These are phyloP conservation scores for Miichthys miiuy DNA, from an alignment of 2,797 vertebrate species.

Conservation along the genomic window DNA sequence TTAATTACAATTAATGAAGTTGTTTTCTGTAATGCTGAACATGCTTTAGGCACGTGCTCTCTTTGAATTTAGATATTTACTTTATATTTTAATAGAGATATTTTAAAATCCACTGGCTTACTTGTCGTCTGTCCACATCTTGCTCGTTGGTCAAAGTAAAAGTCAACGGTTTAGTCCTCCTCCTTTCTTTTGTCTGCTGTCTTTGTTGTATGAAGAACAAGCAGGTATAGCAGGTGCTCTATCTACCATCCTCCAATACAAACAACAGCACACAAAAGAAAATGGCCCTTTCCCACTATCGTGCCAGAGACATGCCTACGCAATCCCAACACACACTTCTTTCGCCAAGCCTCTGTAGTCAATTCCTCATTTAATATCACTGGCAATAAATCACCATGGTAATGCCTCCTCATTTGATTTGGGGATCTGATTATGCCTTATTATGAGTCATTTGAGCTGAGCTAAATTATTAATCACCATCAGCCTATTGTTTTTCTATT, in stretches of 20 bases:
- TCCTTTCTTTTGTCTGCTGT: not conserved
- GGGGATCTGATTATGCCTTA: slow-evolving; percentile 71
- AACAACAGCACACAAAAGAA: slow-evolving; percentile 16
- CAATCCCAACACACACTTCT: slow-evolving; percentile 6
- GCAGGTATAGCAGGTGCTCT: not conserved
- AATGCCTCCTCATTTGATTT: slow-evolving; percentile 73
- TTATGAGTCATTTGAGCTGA: slow-evolving; percentile 71
- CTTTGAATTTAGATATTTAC: slow-evolving; percentile 2
- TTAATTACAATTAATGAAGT: slow-evolving; percentile 33
- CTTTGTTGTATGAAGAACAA: slow-evolving; percentile 31
- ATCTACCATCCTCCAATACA: slow-evolving; percentile 1
- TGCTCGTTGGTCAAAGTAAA: not conserved
- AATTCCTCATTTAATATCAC: slow-evolving; percentile 62
- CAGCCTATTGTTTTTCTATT: slow-evolving; percentile 62
- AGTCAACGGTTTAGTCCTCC: not conserved
- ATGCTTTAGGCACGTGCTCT: not conserved
- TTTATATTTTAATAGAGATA: not conserved
- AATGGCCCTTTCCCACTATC: not conserved
- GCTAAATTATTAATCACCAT: slow-evolving; percentile 75
- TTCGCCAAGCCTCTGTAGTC: slow-evolving; percentile 36
- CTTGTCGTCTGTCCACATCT: not conserved
- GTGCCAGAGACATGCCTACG: slow-evolving; percentile 2
- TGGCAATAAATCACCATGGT: slow-evolving; percentile 67
- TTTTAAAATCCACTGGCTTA: not conserved
- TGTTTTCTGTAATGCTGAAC: not conserved